Evolutionary conservation across 2,113 vertebrate genomes (phyloP).

Genomic region (Nyctibius bracteatus): DNA sequence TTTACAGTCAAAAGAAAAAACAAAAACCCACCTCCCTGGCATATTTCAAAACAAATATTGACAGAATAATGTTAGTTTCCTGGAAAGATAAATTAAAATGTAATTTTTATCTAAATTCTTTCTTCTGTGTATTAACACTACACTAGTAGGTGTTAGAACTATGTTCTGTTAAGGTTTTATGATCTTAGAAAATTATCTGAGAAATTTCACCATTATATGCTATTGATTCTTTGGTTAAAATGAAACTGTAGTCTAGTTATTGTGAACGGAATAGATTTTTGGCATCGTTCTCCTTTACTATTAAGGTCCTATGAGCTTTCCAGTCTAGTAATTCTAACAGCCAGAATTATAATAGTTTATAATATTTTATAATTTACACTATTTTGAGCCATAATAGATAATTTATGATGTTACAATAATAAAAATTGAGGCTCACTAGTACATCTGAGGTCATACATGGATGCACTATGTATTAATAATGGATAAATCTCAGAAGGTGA

Average conservation of each 20-base stretch:
- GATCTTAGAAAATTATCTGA: not conserved
- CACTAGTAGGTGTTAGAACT: not conserved
- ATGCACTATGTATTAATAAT: not conserved
- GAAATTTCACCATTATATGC: not conserved
- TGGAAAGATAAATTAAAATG: not conserved
- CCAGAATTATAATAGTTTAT: not conserved
- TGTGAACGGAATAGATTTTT: not conserved
- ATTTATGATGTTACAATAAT: not conserved
- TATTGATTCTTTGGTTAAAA: not conserved
- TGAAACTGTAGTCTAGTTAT: not conserved
- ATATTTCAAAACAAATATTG: not conserved
- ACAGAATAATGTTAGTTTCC: not conserved
- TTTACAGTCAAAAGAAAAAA: not conserved
- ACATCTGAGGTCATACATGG: not conserved
- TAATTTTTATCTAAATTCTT: not conserved
- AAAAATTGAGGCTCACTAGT: not conserved
- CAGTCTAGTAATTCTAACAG: not conserved
- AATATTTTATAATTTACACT: not conserved
- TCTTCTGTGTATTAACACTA: not conserved
- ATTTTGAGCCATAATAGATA: not conserved
- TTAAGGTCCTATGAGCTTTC: not conserved
- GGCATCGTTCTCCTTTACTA: not conserved
- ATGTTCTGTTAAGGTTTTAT: not conserved
- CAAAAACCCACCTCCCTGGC: fast-evolving
- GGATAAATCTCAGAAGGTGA: not conserved